Evolutionary conservation across 1,140 invertebrate genomes (phyloP).

Genomic region (Drosophila truncata): DNA sequence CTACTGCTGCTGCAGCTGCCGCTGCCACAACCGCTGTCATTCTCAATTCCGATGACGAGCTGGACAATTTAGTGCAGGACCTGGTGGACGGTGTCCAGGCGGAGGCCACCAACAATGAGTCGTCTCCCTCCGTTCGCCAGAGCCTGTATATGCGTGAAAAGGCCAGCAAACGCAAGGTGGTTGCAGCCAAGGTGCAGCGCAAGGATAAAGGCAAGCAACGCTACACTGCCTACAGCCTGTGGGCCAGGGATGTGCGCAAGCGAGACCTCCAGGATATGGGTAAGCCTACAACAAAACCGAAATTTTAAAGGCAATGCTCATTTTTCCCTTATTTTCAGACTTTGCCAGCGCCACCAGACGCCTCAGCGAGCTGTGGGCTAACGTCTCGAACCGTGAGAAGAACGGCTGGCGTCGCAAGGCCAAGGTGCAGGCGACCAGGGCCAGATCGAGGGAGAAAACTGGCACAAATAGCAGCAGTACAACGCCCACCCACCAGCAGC

Average conservation of each 20-base stretch:
- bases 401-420: conserved; percentile 87
- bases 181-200: conserved; percentile 89
- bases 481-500: not conserved
- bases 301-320: not conserved
- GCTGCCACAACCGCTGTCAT: conserved; percentile 21
- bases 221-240: conserved; percentile 95
- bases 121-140: conserved; percentile 85
- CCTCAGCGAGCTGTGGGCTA: conserved; percentile 94
- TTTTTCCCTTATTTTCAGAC: conserved; percentile 85
- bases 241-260: conserved; percentile 93
- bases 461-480: conserved; percentile 1
- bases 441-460: conserved; percentile 56
- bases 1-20: not conserved
- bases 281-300: conserved; percentile 9
- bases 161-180: conserved; percentile 90
- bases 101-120: conserved; percentile 75
- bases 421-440: conserved; percentile 86
- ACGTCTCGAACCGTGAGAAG: conserved; percentile 87
- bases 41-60: conserved; percentile 73
- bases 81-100: conserved; percentile 76
- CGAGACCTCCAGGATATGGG: conserved; percentile 88
- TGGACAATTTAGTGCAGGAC: conserved; percentile 78
- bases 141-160: conserved; percentile 93
- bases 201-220: conserved; percentile 91
- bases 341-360: conserved; percentile 92